Evolutionary conservation across 2,113 vertebrate species (phyloP).

Genomic region (Cricetomys ansorgei): DNA sequence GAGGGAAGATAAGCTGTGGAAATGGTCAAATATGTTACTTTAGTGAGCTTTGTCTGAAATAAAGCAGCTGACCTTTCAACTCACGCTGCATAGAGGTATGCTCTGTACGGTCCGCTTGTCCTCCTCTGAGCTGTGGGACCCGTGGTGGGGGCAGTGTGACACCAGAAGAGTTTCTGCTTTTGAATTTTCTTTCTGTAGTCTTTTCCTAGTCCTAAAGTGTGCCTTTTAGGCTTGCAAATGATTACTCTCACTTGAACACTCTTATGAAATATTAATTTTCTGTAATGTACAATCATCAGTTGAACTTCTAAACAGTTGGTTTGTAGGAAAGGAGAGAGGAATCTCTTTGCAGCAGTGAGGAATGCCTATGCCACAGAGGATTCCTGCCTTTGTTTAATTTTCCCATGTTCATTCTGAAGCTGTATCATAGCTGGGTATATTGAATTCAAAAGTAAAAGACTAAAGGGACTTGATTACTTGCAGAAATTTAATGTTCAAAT

Average conservation of each 20-base stretch:
- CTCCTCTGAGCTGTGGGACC: background rate
- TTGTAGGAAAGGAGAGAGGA: background rate
- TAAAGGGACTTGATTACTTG: background rate
- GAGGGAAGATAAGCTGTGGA: background rate
- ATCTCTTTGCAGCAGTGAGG: background rate
- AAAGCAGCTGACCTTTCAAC: background rate
- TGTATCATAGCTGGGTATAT: background rate
- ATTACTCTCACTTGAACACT: background rate
- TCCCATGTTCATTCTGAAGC: background rate
- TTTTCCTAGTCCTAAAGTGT: background rate
- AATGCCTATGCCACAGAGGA: background rate
- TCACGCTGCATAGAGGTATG: conserved; percentile 29
- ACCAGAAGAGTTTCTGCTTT: background rate
- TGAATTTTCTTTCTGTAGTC: background rate
- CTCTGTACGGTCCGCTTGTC: background rate
- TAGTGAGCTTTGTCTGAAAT: conserved; percentile 3
- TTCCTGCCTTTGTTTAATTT: conserved; percentile 26
- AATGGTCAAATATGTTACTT: conserved; percentile 29
- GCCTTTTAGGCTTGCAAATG: conserved; percentile 19
- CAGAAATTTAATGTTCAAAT: conserved; percentile 51
- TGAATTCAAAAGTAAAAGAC: background rate
- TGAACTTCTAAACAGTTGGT: conserved; percentile 35
- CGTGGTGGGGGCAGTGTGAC: background rate
- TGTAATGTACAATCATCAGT: background rate
- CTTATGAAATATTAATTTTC: conserved; percentile 51